These are phyloP conservation scores for Melanostoma scalare DNA, from an alignment of 2,888 invertebrate species.

Conservation along the genomic window DNA sequence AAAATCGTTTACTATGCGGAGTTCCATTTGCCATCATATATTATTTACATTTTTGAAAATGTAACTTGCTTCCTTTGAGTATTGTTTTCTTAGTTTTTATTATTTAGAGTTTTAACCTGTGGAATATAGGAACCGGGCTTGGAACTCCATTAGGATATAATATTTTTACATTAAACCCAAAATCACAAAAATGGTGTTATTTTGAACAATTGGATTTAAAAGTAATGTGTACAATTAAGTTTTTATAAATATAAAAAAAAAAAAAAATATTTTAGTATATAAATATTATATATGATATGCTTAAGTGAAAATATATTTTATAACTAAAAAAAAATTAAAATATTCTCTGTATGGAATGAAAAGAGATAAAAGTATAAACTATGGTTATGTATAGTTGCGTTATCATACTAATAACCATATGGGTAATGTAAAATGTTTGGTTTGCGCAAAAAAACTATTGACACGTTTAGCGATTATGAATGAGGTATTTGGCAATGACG, in stretches of 20 bases:
- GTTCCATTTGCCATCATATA: constrained; percentile 21
- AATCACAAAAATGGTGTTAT: neutral
- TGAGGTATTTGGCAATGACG: constrained; percentile 31
- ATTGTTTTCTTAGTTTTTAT: neutral
- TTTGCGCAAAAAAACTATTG: constrained; percentile 15
- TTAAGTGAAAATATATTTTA: constrained; percentile 71
- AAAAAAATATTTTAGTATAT: constrained; percentile 63
- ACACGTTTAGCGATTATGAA: constrained; percentile 29
- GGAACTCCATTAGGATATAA: constrained; percentile 22
- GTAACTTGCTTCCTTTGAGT: constrained; percentile 31
- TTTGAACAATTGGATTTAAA: constrained; percentile 14
- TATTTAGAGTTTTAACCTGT: neutral
- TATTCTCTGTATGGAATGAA: constrained; percentile 63
- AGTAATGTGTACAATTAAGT: neutral
- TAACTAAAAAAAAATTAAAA: constrained; percentile 57
- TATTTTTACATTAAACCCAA: neutral
- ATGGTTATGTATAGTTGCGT: constrained; percentile 31
- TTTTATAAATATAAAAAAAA: constrained; percentile 25
- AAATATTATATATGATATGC: constrained; percentile 54
- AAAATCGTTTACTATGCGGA: neutral
- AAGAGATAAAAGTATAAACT: constrained; percentile 40
- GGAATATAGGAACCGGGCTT: constrained; percentile 8
- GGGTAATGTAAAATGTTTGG: constrained; percentile 5
- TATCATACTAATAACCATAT: neutral
- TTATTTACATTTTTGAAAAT: constrained; percentile 5